Conservation (phyloP, 2,113 vertebrate genomes). For the Alethe diademata region DNA sequence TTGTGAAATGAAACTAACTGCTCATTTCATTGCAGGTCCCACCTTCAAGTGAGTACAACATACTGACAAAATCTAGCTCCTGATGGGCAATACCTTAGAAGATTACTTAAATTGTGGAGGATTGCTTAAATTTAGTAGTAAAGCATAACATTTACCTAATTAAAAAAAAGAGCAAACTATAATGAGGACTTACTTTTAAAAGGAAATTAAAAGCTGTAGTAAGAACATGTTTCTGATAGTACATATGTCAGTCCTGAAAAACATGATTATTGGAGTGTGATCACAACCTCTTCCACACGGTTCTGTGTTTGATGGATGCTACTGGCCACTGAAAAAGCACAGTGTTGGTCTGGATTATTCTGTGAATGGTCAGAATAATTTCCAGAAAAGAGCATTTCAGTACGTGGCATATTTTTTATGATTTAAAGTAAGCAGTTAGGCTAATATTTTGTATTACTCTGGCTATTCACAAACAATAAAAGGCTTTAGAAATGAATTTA, state of each 20-base stretch:
- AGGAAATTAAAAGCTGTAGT: neutral
- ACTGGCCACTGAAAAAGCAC: neutral
- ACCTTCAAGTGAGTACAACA: neutral
- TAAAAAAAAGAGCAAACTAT: neutral
- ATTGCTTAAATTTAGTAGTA: neutral
- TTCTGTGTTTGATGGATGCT: neutral
- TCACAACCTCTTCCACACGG: neutral
- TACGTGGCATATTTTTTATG: neutral
- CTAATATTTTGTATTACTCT: conserved; percentile 37
- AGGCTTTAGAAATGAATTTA: conserved; percentile 50
- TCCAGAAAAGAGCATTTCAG: neutral
- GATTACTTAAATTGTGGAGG: neutral
- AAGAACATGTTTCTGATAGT: neutral
- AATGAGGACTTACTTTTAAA: neutral
- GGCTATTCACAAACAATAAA: conserved; percentile 36
- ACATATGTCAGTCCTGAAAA: neutral
- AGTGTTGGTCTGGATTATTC: neutral
- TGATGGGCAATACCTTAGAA: neutral
- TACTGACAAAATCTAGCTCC: neutral
- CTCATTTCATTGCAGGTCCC: conserved; percentile 27
- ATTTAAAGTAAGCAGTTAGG: neutral
- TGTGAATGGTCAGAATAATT: neutral
- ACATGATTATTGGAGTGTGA: neutral
- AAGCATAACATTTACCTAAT: neutral
- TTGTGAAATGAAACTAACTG: neutral